Percentiles rank a stretch among this genome's conserved stretches.
Conservation (phyloP, 2,888 invertebrate genomes). For the Nasonovia ribisnigri region DNA sequence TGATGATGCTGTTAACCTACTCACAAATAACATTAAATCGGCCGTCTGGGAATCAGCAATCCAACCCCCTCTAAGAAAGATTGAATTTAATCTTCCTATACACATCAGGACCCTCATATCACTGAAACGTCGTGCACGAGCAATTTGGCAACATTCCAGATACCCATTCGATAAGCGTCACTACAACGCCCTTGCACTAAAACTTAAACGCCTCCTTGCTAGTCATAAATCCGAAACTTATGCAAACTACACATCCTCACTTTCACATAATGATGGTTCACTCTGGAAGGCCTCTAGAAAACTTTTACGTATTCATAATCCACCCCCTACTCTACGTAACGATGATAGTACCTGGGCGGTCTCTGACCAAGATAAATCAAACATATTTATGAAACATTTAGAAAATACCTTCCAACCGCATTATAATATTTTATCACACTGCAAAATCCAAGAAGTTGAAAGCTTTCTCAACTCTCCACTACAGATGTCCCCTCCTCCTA, state of each 20-base stretch:
- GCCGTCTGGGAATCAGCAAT: too few relatives aligned
- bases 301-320: background rate
- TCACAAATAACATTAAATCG: background rate
- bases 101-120: too few relatives aligned
- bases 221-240: background rate
- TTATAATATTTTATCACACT: slow-evolving; percentile 1
- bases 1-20: slow-evolving; percentile 12
- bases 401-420: slow-evolving; percentile 15
- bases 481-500: background rate
- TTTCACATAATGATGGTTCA: background rate
- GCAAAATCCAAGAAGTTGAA: slow-evolving; percentile 28
- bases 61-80: background rate
- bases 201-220: background rate
- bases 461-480: slow-evolving; percentile 2
- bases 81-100: background rate
- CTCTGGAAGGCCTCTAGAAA: background rate
- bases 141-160: background rate
- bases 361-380: slow-evolving; percentile 23
- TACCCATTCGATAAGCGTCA: background rate
- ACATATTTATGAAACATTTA: too few relatives aligned
- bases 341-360: slow-evolving; percentile 13
- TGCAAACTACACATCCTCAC: background rate
- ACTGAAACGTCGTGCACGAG: background rate
- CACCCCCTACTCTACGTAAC: slow-evolving; percentile 6
- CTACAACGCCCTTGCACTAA: background rate